Base-by-base conservation (phyloP, 2,888 invertebrate genomes). In the Parnassius orleans region DNA sequence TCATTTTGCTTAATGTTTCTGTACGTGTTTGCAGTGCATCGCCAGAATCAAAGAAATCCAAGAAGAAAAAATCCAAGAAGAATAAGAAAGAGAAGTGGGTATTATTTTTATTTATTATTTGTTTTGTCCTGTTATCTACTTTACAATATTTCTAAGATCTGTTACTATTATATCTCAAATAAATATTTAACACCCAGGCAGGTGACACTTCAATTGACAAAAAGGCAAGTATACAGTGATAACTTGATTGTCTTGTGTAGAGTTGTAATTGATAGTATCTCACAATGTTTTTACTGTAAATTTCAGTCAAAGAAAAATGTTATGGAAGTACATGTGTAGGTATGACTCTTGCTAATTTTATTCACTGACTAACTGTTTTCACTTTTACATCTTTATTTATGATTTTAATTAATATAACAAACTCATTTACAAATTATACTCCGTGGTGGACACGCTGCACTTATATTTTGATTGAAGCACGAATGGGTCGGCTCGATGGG, bases 31-130 rank as follows among this genome's bases (percentile, higher is more conserved):
- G 2, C 87, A 96, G 96, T 77, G 93, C 94, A 53, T 95, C 95
- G 58, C 95, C 95, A 70, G 95, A 95, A 76, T 92, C 93, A 41
- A 96, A 95, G 84, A 95, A 94, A 78, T 90, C 94, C 68, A 96
- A 95, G 89, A 96, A 95, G 93, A 96, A 95, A 89, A 96, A 95
- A 81, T 93, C 95, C 0, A 96, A 95, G 84, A 95, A 94, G 85
- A 93, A 93, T 78, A 95, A 95, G 83, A 95, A 94, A 84, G 95
- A 95, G 72, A 95, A 94, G 95, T 95, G 90, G 92, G 93, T 93
- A 80, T 66, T 60, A 19, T 56, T 64, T 59, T 53, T 66, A 9
- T 46, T 9, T 14, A 7, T 61, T 61, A 53, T 65, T 61, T 63
- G 53, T 66, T 66, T 60, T 41, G 68, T 65, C 65, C 69, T 65